Evolutionary conservation across 1,140 invertebrate species (phyloP), one percentile per base, ranked within the genome.

Genomic region (Geopemphigus sp.): DNA sequence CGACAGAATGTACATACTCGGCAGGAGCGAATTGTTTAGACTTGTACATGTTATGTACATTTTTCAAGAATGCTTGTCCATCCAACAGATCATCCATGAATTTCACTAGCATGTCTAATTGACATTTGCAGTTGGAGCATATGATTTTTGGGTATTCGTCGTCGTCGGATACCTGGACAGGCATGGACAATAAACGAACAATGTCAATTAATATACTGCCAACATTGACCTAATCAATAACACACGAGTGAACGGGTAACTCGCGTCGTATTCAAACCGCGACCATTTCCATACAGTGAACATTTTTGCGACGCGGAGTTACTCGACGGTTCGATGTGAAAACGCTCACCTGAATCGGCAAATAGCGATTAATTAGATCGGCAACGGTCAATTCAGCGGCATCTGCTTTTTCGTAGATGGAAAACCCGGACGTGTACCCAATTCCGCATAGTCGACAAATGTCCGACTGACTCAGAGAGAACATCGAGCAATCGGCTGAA

Each of bases 121-220:
- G 74, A 14, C 56, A 61, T 63, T 78, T 78, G 61, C 74, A 78
- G 12, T 78, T 78, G 17, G 57, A 5, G 61, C 74, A 78, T 26
- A 78, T 78, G 26, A n/a, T 63, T 61, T 29, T 78, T n/a, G 74
- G 74, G 14, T 47, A 78, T 24, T 47, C 57, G 11, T 78, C 74
- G 59, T 78, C 57, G n/a, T 78, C 39, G 26, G 57, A 78, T 5
- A 78, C 74, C 74, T 78, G 39, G 26, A 0, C n/a, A 61, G 14
- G 29, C 24, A 54, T 0, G 5, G 10, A n/a, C 6, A n/a, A n/a
- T n/a, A 39, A 39, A 39, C 32, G 3, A 39, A 39, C 32, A 39
- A 39, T 39, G 8, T 4, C 8, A 3, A 39, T n/a, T n/a, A n/a
- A n/a, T n/a, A n/a, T n/a, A n/a, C n/a, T n/a, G n/a, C n/a, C n/a